Conservation (phyloP, 2,888 invertebrate genomes). For the Synergus umbraculus region DNA sequence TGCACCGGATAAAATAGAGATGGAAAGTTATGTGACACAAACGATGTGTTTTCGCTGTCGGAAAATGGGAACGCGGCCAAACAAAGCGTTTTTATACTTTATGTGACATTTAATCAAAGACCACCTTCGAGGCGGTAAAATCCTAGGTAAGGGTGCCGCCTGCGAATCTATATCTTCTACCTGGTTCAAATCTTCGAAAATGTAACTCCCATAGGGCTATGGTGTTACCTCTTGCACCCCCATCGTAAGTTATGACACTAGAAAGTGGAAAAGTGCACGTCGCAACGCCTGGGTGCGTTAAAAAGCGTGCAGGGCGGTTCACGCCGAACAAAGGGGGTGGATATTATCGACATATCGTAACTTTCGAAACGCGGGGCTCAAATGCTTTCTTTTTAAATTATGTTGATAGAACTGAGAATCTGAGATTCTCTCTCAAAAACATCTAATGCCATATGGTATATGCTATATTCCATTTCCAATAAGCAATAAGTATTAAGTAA, state of each 20-base stretch:
- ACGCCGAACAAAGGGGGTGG: slow-evolving; percentile 20
- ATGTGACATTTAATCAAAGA: slow-evolving; percentile 71
- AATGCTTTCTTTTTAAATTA: slow-evolving; percentile 14
- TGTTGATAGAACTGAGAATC: slow-evolving; percentile 6
- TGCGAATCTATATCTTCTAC: slow-evolving; percentile 5
- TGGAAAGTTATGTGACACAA: slow-evolving; percentile 60
- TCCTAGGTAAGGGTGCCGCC: slow-evolving; percentile 40
- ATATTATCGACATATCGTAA: neutral
- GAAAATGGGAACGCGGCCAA: slow-evolving; percentile 62
- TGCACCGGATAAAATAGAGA: neutral
- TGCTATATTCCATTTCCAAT: slow-evolving; percentile 15
- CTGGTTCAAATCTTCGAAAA: neutral
- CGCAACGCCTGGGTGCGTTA: neutral
- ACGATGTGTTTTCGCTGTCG: slow-evolving; percentile 57
- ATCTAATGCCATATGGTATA: slow-evolving; percentile 24
- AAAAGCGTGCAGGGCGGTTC: slow-evolving; percentile 21
- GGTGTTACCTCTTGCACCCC: slow-evolving; percentile 26
- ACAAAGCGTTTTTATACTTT: slow-evolving; percentile 68
- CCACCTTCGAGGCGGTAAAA: slow-evolving; percentile 27
- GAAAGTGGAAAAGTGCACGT: slow-evolving; percentile 21
- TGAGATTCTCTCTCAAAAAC: neutral
- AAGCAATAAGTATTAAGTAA: neutral
- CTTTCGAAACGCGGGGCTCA: neutral
- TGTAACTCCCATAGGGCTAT: neutral
- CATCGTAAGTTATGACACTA: slow-evolving; percentile 31